Conservation (phyloP, 2,888 invertebrate species). For the Tetragonula carbonaria region DNA sequence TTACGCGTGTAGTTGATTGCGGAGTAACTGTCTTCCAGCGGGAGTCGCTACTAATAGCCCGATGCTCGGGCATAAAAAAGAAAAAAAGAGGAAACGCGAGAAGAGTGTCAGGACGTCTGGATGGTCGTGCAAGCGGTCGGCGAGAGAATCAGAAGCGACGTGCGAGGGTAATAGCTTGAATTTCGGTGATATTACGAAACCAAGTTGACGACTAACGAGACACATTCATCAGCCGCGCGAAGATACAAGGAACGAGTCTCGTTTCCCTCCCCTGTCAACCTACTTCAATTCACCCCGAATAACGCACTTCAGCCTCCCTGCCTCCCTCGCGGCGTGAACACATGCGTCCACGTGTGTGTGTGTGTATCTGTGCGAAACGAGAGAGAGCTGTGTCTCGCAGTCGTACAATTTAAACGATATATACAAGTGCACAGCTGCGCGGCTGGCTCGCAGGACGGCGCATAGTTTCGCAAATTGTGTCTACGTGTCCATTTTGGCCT, state of each 20-base stretch:
- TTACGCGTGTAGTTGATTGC: constrained; percentile 28
- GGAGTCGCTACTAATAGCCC: not conserved
- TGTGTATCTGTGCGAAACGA: not conserved
- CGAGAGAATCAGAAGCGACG: constrained; percentile 49
- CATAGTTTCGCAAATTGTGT: constrained; percentile 62
- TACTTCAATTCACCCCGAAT: constrained; percentile 71
- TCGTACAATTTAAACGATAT: constrained; percentile 64
- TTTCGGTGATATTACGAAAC: constrained; percentile 70
- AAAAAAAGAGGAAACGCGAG: constrained; percentile 8
- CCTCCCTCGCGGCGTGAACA: constrained; percentile 17
- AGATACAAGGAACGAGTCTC: constrained; percentile 72
- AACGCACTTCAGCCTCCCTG: constrained; percentile 64
- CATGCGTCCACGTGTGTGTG: not conserved
- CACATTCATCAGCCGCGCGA: constrained; percentile 70
- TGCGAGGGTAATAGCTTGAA: constrained; percentile 68
- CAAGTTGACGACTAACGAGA: constrained; percentile 74
- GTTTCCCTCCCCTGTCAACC: constrained; percentile 40
- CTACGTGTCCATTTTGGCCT: constrained; percentile 63
- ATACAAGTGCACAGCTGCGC: constrained; percentile 58
- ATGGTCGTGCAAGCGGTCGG: constrained; percentile 4
- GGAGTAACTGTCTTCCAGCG: constrained; percentile 18
- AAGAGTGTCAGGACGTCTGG: not conserved
- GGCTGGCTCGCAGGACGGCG: constrained; percentile 34
- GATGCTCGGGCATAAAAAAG: constrained; percentile 2
- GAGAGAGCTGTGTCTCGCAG: constrained; percentile 22